phyloP scores from a whole-genome alignment of 2,797 vertebrate species.

The Bradypus variegatus region DNA sequence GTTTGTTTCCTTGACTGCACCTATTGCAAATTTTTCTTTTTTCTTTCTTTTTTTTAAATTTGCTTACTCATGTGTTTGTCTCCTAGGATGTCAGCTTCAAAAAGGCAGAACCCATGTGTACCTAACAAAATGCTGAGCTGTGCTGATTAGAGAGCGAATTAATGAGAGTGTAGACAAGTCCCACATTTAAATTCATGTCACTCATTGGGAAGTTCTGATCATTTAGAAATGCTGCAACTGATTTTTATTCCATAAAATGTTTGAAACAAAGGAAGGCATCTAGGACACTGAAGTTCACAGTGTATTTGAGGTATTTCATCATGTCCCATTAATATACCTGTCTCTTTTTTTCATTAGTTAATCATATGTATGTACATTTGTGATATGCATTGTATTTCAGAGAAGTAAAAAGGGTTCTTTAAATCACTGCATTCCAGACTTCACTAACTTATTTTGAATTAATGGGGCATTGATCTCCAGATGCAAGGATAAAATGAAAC shows the following conservation, averaged over 20 bases:
- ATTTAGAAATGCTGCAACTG: neutral
- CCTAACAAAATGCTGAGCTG: neutral
- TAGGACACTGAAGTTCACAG: neutral
- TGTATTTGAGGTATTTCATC: neutral
- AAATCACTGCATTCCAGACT: slow-evolving; percentile 20
- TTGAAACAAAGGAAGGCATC: neutral
- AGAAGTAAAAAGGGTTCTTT: neutral
- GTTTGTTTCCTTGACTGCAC: slow-evolving; percentile 34
- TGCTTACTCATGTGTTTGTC: slow-evolving; percentile 45
- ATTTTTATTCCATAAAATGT: neutral
- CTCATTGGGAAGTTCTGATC: neutral
- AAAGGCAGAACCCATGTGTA: neutral
- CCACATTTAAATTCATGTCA: neutral
- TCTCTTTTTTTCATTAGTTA: neutral
- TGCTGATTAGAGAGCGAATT: neutral
- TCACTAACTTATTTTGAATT: slow-evolving; percentile 41
- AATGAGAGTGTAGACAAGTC: neutral
- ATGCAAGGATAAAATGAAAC: slow-evolving; percentile 19
- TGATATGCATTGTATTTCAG: neutral
- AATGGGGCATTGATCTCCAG: slow-evolving; percentile 33
- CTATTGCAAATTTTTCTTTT: slow-evolving; percentile 13
- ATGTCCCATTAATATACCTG: neutral
- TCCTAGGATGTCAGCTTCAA: neutral
- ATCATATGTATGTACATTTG: neutral
- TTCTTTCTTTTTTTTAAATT: neutral